Conservation (phyloP, 2,113 vertebrate genomes). For the Pangasianodon gigas region DNA sequence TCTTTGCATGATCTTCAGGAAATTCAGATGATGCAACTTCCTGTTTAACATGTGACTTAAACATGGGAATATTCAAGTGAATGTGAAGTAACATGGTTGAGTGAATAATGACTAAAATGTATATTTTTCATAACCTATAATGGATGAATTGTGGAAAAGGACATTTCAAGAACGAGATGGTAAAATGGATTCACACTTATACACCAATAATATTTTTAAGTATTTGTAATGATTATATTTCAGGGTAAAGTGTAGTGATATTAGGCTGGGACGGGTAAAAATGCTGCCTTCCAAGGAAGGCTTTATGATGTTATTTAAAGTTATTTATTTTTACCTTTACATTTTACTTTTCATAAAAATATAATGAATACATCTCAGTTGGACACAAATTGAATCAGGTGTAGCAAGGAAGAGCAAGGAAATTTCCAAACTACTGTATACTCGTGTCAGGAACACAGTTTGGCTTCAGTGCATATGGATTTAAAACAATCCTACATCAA, state of each 20-base stretch:
- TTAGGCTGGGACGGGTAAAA: background rate
- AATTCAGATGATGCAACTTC: background rate
- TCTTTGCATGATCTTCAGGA: background rate
- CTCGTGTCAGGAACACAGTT: background rate
- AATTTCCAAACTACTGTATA: background rate
- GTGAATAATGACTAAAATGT: background rate
- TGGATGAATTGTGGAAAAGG: background rate
- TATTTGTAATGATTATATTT: background rate
- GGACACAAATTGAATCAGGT: background rate
- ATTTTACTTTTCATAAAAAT: background rate
- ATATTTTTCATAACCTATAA: background rate
- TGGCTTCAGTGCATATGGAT: background rate
- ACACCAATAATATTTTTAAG: background rate
- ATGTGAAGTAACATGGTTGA: background rate
- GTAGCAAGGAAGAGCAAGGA: background rate
- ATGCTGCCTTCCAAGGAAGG: too few species aligned
- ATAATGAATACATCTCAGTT: background rate
- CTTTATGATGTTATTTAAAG: too few species aligned
- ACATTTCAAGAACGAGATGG: background rate
- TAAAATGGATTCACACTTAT: background rate
- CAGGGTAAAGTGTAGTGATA: background rate
- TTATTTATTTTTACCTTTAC: background rate
- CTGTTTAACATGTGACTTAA: background rate
- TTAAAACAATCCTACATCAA: background rate
- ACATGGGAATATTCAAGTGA: background rate